A percentile compares a stretch with the other conserved stretches of the same genome.
Evolutionary conservation across 2,113 vertebrate species (phyloP).

Genomic region (Ptilorrhoa leucosticta): DNA sequence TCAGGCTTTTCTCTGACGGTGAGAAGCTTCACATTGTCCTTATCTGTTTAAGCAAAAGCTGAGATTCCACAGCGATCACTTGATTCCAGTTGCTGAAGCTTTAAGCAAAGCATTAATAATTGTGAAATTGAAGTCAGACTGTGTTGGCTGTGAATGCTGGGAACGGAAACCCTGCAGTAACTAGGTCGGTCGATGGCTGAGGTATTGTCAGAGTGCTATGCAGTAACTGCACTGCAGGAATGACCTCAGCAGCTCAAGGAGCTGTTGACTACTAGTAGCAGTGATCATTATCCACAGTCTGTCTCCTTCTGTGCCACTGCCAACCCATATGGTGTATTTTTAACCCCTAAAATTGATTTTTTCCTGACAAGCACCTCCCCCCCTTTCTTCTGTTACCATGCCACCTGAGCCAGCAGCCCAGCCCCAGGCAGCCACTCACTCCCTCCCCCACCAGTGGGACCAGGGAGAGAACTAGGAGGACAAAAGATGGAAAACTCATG

Average conservation of each 20-base stretch:
- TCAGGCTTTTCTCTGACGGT: not conserved
- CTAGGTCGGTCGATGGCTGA: not conserved
- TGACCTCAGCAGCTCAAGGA: not conserved
- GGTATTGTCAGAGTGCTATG: not conserved
- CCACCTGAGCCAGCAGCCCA: not conserved
- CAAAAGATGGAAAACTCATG: not conserved
- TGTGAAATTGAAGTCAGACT: not conserved
- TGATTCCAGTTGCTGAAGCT: not conserved
- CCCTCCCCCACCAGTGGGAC: not conserved
- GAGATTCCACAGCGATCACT: not conserved
- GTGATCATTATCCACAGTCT: not conserved
- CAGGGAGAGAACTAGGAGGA: not conserved
- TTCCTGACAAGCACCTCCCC: not conserved
- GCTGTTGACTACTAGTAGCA: not conserved
- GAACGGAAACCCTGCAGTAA: slow-evolving; percentile 20
- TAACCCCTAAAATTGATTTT: not conserved
- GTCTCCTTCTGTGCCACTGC: not conserved
- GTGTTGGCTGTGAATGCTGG: not conserved
- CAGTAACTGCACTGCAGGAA: not conserved
- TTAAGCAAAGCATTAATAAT: not conserved
- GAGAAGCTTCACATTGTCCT: not conserved
- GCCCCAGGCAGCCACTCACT: not conserved
- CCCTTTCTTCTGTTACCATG: not conserved
- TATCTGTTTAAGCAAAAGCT: not conserved
- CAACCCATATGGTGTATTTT: not conserved